phyloP scores from a whole-genome alignment of 2,888 invertebrate genomes.

The Chirona hameri region DNA sequence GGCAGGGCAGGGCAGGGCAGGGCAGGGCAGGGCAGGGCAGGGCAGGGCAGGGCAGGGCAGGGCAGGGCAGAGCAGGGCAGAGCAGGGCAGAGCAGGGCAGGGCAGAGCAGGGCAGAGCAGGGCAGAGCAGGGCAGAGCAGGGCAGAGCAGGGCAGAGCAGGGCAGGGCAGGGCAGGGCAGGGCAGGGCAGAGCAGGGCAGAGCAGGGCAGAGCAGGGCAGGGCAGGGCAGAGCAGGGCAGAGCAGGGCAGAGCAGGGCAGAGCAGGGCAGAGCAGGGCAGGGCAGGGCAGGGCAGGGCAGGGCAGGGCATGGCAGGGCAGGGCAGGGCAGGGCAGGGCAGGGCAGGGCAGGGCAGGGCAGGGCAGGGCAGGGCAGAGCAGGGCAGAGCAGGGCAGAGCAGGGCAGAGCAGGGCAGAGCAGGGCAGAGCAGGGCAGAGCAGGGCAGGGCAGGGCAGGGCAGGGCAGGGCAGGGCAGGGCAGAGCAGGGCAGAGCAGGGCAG shows the following conservation, averaged over 20 bases:
- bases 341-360: too few species aligned
- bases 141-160: not conserved
- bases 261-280: too few species aligned
- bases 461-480: not conserved
- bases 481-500: not conserved
- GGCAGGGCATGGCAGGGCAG: too few species aligned
- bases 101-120: not conserved
- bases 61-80: not conserved
- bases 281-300: too few species aligned
- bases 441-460: not conserved
- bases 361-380: too few species aligned
- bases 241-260: not conserved
- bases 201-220: not conserved
- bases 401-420: too few species aligned
- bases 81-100: not conserved
- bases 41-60: not conserved
- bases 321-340: too few species aligned
- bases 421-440: not conserved
- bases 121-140: not conserved
- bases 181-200: not conserved
- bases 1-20: too few species aligned
- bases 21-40: too few species aligned
- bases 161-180: not conserved
- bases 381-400: too few species aligned
- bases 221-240: not conserved